Conservation (phyloP, 2,888 invertebrate species). For the Nephrotoma appendiculata region DNA sequence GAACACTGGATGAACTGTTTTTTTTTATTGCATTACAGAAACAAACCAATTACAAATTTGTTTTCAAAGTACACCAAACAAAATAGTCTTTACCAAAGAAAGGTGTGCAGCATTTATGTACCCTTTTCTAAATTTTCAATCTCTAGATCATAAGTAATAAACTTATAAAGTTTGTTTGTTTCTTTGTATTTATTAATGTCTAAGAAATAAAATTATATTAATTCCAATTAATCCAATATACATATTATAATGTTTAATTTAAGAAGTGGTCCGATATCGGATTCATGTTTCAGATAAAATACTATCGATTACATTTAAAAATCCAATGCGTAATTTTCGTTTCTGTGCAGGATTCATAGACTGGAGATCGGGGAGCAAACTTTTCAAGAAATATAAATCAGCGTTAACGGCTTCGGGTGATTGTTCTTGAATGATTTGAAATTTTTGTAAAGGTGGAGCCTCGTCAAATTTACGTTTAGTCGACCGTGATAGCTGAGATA, state of each 20-base stretch:
- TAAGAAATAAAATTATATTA: not conserved
- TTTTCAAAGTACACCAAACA: too few relatives aligned
- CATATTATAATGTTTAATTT: not conserved
- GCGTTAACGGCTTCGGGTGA: not conserved
- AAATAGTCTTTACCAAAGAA: too few relatives aligned
- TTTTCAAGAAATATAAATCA: slow-evolving; percentile 34
- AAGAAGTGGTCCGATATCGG: too few relatives aligned
- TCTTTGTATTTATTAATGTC: not conserved
- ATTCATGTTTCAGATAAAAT: not conserved
- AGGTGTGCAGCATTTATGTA: too few relatives aligned
- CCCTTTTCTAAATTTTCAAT: too few relatives aligned
- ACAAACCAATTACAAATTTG: too few relatives aligned
- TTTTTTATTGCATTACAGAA: too few relatives aligned
- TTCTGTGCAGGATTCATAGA: slow-evolving; percentile 36
- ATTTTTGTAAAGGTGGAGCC: too few relatives aligned
- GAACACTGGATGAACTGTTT: too few relatives aligned
- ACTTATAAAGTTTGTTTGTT: not conserved
- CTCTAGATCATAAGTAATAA: not conserved
- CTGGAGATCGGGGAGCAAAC: slow-evolving; percentile 37
- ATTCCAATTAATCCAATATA: not conserved
- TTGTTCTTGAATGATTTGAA: not conserved
- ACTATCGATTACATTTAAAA: slow-evolving; percentile 34
- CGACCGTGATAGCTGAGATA: not conserved
- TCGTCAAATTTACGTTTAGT: not conserved
- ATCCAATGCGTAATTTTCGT: slow-evolving; percentile 37